These are phyloP conservation scores for Ephydatia muelleri DNA, from an alignment of 37 sponge, comb jelly and placozoan genomes.

Conservation along the genomic window DNA sequence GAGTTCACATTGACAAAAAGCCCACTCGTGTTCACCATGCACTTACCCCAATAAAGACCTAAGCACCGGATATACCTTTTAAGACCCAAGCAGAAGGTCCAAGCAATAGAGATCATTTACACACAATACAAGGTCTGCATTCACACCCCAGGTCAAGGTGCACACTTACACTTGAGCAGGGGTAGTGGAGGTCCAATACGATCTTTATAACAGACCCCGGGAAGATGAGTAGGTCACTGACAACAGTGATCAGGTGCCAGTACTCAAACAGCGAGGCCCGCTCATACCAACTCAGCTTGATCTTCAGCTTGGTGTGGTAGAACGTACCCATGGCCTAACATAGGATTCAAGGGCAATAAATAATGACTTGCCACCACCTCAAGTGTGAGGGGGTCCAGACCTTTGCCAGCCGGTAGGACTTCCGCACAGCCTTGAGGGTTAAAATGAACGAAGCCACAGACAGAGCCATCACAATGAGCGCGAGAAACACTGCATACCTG, in stretches of 20 bases:
- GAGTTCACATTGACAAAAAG: too few species aligned
- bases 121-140: not conserved
- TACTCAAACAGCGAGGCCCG: constrained; percentile 34
- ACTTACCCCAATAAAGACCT: too few species aligned
- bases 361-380: too few species aligned
- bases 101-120: not conserved
- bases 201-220: constrained; percentile 44
- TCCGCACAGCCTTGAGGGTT: constrained; percentile 13
- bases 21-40: too few species aligned
- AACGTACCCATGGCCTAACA: constrained; percentile 68
- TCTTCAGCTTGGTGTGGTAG: constrained; percentile 23
- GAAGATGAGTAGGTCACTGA: constrained; percentile 41
- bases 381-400: constrained; percentile 14
- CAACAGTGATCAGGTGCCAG: constrained; percentile 26
- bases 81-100: too few species aligned
- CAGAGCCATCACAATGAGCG: constrained; percentile 16
- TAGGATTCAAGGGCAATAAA: too few species aligned
- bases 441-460: constrained; percentile 26
- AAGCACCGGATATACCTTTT: too few species aligned
- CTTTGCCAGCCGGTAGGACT: constrained; percentile 29
- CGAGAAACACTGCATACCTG: constrained; percentile 16
- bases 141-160: not conserved
- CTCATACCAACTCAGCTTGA: constrained; percentile 54
- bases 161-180: not conserved
- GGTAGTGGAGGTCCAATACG: constrained; percentile 4